Evolutionary conservation across 2,113 vertebrate genomes (phyloP).

Genomic region (Trichomycterus rosablanca): DNA sequence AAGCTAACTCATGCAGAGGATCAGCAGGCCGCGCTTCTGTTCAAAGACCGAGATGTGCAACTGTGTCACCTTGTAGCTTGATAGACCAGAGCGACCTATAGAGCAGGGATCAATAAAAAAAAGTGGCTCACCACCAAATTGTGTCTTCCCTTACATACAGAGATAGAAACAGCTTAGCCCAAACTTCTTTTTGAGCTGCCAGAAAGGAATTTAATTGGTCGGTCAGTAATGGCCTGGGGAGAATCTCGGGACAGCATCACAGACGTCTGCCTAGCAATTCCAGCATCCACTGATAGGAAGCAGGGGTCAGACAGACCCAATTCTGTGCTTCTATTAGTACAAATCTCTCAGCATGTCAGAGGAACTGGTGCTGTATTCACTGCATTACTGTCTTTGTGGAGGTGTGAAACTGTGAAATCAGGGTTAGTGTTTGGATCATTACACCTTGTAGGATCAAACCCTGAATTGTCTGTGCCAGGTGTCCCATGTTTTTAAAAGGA

Average conservation of each 20-base stretch:
- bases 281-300: constrained; percentile 12
- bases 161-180: background rate
- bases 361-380: background rate
- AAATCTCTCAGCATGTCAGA: background rate
- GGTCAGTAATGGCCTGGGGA: constrained; percentile 16
- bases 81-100: background rate
- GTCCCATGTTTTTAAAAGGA: too few relatives aligned
- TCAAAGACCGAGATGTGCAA: background rate
- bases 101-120: background rate
- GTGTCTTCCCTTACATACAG: too few relatives aligned
- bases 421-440: constrained; percentile 16
- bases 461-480: constrained; percentile 15
- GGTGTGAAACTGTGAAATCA: background rate
- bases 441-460: constrained; percentile 7
- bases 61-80: background rate
- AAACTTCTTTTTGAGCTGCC: background rate
- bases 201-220: constrained; percentile 35
- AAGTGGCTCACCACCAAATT: too few relatives aligned
- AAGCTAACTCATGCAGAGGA: constrained; percentile 34
- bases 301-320: background rate
- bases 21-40: constrained; percentile 7
- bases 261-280: constrained; percentile 23
- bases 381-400: background rate
- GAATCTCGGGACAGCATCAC: constrained; percentile 15
- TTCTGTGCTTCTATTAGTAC: constrained; percentile 10